Evolutionary conservation across 2,797 vertebrate genomes (phyloP).

Genomic region (Rhynchonycteris naso): DNA sequence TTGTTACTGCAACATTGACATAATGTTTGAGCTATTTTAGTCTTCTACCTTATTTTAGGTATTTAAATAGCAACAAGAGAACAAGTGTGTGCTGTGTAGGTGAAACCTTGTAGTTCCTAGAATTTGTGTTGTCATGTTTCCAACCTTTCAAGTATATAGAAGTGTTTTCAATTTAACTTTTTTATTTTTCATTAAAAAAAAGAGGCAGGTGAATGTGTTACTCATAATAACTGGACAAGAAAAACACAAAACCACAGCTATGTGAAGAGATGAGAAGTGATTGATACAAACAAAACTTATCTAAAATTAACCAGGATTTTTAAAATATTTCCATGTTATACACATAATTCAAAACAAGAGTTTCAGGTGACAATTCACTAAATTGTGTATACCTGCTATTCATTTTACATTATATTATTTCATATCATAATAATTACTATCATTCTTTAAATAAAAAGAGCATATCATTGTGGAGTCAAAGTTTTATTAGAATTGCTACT

Average conservation of each 20-base stretch:
- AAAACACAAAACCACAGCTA: slow-evolving; percentile 56
- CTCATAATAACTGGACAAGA: slow-evolving; percentile 52
- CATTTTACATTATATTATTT: background rate
- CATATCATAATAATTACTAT: background rate
- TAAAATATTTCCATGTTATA: slow-evolving; percentile 49
- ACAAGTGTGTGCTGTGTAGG: slow-evolving; percentile 30
- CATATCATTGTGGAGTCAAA: background rate
- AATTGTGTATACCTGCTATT: slow-evolving; percentile 28
- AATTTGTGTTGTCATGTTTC: slow-evolving; percentile 55
- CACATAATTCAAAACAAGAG: slow-evolving; percentile 28
- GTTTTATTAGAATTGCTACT: background rate
- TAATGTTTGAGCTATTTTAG: slow-evolving; percentile 65
- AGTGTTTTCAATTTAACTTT: slow-evolving; percentile 60
- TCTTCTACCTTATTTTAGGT: slow-evolving; percentile 38
- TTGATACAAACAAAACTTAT: slow-evolving; percentile 18
- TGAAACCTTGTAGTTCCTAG: slow-evolving; percentile 50
- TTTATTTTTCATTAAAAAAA: slow-evolving; percentile 31
- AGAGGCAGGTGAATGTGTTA: background rate
- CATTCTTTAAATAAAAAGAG: slow-evolving; percentile 26
- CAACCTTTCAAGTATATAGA: slow-evolving; percentile 53
- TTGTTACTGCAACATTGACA: slow-evolving; percentile 54
- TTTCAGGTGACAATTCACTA: slow-evolving; percentile 43
- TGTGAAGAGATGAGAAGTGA: slow-evolving; percentile 45
- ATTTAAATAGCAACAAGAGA: slow-evolving; percentile 68
- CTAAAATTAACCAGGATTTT: slow-evolving; percentile 53